Conservation (phyloP, 2,113 vertebrate genomes). For the Merops nubicus region DNA sequence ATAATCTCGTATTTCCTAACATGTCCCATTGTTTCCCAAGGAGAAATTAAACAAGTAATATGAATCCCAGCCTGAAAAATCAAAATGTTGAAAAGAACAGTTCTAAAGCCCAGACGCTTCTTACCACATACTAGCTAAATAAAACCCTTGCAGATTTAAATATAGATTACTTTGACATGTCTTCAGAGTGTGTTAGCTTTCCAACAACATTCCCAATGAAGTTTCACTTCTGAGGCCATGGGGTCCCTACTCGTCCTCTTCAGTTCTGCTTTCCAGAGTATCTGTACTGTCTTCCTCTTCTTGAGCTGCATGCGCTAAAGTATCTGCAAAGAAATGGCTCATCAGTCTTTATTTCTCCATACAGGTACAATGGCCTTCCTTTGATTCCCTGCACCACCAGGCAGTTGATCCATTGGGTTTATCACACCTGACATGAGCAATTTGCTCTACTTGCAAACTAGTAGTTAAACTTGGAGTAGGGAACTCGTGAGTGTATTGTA, state of each 20-base stretch:
- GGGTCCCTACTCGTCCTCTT: constrained; percentile 52
- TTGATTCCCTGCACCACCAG: neutral
- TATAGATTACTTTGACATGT: constrained; percentile 61
- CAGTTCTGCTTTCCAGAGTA: constrained; percentile 54
- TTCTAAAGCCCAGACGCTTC: constrained; percentile 71
- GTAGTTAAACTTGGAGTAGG: neutral
- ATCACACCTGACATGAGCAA: neutral
- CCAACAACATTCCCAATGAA: constrained; percentile 45
- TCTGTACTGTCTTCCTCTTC: constrained; percentile 56
- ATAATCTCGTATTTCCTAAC: neutral
- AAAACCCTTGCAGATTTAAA: constrained; percentile 64
- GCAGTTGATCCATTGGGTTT: neutral
- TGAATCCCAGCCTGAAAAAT: constrained; percentile 69
- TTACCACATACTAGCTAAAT: constrained; percentile 63
- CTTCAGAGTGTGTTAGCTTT: constrained; percentile 65
- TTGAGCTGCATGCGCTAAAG: constrained; percentile 29
- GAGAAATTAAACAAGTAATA: constrained; percentile 51
- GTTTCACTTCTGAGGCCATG: constrained; percentile 27
- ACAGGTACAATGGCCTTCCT: neutral
- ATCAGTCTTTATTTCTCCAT: neutral
- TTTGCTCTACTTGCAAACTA: neutral
- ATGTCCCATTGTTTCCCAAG: constrained; percentile 23
- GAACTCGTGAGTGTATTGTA: neutral
- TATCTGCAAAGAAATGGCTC: constrained; percentile 56
- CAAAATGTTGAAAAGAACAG: constrained; percentile 67